Evolutionary conservation across 1,140 invertebrate species (phyloP), one percentile per base, ranked within the genome.

Genomic region (Saccostrea glomerata): DNA sequence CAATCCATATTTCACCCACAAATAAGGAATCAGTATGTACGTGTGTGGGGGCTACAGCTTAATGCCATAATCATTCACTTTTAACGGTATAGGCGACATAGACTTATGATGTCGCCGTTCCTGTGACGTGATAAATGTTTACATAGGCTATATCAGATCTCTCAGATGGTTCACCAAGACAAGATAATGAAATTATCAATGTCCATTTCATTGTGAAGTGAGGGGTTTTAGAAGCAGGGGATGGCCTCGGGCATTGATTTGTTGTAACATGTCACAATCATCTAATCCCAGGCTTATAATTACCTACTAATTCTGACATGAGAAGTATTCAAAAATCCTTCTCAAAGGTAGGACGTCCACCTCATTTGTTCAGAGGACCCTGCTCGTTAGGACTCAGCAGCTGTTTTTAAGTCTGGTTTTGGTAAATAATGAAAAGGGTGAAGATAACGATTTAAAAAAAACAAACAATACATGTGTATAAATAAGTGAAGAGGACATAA

Each of bases 101-200:
- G 70, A 73, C 70, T 15, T 77, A 77, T 30, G 15, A 17, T 77
- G 70, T 77, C 70, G 25, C 70, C 70, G 25, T 17, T 77, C 70
- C 30, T 23, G 23, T 25, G 25, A 30, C 5, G 13, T 77, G 70
- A 77, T 77, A 77, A 77, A 77, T 77, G 70, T 77, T 25, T 77
- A 36, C 25, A 30, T 36, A 77, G 25, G 23, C 70, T 30, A 77
- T 15, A 77, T 77, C 70, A 77, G 13, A 36, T 7, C 70, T 77
- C 70, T 25, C 70, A 77, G 25, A 77, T 36, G 70, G 70, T 36
- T 36, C 70, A 77, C 13, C 66, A 12, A 36, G 70, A 77, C 70
- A 77, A 12, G 70, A 30, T 77, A 77, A 77, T 77, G 70, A 77
- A 77, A 36, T 30, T 36, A 36, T 30, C 70, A 77, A 77, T 77